These are phyloP conservation scores for Rafetus swinhoei DNA, from an alignment of 2,113 vertebrate species.

Conservation along the genomic window DNA sequence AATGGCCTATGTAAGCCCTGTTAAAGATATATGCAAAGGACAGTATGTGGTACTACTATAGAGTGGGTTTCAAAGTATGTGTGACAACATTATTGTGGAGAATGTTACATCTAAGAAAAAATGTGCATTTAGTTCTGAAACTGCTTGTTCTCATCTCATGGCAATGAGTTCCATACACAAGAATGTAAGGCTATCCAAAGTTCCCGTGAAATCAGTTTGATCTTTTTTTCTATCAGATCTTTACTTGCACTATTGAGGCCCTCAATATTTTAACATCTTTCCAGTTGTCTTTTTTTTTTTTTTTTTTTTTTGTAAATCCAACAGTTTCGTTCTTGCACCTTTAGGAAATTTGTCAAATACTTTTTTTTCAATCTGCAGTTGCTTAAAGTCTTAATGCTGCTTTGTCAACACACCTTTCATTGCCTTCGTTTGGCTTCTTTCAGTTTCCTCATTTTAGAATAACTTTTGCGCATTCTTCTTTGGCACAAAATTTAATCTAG, in stretches of 20 bases:
- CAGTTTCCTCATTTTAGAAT: background rate
- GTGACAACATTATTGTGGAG: background rate
- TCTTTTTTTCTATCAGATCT: background rate
- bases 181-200: background rate
- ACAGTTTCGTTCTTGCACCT: background rate
- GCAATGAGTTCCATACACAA: background rate
- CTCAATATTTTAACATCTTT: background rate
- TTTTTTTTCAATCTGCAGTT: background rate
- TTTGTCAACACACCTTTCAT: background rate
- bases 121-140: background rate
- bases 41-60: background rate
- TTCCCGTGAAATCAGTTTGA: background rate
- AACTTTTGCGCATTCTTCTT: background rate
- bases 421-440: background rate
- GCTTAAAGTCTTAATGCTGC: background rate
- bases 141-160: background rate
- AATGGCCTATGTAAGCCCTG: rapidly evolving
- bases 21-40: background rate
- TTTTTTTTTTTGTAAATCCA: background rate
- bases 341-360: background rate
- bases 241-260: background rate
- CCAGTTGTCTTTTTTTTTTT: background rate
- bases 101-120: background rate
- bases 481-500: background rate
- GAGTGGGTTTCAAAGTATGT: rapidly evolving